Conservation (phyloP, 2,113 vertebrate species). For the Sigmodon hispidus region DNA sequence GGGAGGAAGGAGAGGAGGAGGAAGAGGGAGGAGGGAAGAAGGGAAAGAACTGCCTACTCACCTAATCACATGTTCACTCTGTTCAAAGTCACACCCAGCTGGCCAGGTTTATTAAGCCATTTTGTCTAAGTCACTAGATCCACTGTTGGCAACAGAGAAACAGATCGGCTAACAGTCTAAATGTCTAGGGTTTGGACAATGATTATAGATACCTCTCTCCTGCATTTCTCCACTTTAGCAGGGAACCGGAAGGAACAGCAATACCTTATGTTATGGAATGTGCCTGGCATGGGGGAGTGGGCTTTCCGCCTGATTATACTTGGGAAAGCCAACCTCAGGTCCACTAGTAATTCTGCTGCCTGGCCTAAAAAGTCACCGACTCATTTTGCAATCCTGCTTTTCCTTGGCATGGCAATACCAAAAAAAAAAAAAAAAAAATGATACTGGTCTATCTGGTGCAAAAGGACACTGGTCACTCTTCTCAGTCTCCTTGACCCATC, state of each 20-base stretch:
- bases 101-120: slow-evolving; percentile 33
- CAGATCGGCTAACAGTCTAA: not conserved
- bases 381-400: not conserved
- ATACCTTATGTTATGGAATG: not conserved
- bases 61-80: slow-evolving; percentile 37
- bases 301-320: not conserved
- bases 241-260: not conserved
- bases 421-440: slow-evolving; percentile 15
- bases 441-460: slow-evolving; percentile 4
- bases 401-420: not conserved
- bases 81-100: not conserved
- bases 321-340: not conserved
- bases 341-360: not conserved
- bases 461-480: not conserved
- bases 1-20: not conserved
- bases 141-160: not conserved
- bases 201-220: not conserved
- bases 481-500: not conserved
- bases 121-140: slow-evolving; percentile 17
- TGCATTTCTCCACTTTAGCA: not conserved
- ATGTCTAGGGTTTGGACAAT: not conserved
- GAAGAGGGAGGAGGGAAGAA: not conserved
- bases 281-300: not conserved
- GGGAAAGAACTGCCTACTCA: not conserved
- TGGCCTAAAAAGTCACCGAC: not conserved